These are phyloP conservation scores for Hippopotamus amphibius DNA, from an alignment of 2,113 vertebrate species.

Conservation along the genomic window DNA sequence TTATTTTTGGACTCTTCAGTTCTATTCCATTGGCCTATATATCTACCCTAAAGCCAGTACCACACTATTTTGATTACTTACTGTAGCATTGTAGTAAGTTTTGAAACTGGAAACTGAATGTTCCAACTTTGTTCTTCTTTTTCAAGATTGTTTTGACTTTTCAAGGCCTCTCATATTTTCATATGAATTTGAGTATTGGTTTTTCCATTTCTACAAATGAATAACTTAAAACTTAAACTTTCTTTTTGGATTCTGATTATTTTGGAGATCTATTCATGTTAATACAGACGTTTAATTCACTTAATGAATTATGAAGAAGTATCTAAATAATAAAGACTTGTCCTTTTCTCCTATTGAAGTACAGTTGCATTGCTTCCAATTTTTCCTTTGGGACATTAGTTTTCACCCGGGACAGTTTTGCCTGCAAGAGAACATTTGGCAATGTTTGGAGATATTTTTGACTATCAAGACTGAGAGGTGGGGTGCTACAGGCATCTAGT, in stretches of 20 bases:
- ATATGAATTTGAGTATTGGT: background rate
- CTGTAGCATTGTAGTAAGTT: background rate
- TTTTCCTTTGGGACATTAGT: background rate
- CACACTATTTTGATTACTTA: background rate
- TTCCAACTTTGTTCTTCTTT: background rate
- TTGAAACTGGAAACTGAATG: slow-evolving; percentile 9
- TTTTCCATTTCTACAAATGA: slow-evolving; percentile 24
- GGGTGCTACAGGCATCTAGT: background rate
- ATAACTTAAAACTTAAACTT: background rate
- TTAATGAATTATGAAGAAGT: background rate
- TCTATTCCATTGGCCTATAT: background rate
- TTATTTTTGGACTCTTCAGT: background rate
- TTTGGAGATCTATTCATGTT: background rate
- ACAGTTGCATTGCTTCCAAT: background rate
- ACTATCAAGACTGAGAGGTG: background rate
- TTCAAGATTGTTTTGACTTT: background rate
- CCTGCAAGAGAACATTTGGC: background rate
- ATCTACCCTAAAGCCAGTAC: background rate
- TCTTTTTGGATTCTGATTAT: background rate
- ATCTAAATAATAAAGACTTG: background rate
- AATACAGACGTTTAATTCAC: background rate
- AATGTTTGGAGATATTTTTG: slow-evolving; percentile 20
- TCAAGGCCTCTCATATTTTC: background rate
- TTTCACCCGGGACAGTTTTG: background rate
- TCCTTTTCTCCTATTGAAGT: background rate